phyloP scores from a whole-genome alignment of 2,113 vertebrate genomes.

The Balaeniceps rex region DNA sequence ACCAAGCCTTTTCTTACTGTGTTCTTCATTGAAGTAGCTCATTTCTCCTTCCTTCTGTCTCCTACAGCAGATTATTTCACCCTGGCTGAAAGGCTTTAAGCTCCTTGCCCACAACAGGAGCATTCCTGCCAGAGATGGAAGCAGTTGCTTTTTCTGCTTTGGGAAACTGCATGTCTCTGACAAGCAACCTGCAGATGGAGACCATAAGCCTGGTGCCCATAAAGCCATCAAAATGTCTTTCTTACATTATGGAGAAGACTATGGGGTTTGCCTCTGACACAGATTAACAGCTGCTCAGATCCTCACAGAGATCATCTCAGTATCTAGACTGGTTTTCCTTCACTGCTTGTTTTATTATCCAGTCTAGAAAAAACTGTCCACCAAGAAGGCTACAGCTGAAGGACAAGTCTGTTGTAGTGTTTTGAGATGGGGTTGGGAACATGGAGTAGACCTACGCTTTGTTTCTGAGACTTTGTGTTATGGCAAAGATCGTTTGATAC shows the following conservation, averaged over 20 bases:
- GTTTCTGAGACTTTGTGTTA: not conserved
- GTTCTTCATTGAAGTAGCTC: not conserved
- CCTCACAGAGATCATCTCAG: not conserved
- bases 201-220: not conserved
- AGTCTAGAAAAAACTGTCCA: not conserved
- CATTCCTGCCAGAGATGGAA: not conserved
- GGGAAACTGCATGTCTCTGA: not conserved
- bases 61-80: not conserved
- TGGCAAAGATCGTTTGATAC: not conserved
- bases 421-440: not conserved
- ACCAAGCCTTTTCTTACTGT: not conserved
- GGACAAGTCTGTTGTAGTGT: not conserved
- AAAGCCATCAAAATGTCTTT: not conserved
- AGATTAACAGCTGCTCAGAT: not conserved
- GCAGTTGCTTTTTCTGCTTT: not conserved
- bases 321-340: not conserved
- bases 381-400: not conserved
- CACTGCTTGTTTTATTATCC: not conserved
- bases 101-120: not conserved
- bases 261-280: not conserved
- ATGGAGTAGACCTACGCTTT: not conserved
- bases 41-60: not conserved
- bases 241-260: not conserved
- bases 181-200: not conserved
- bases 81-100: not conserved